A percentile compares a stretch with the other conserved stretches of the same genome.
phyloP scores from a whole-genome alignment of 1,140 invertebrate species.

The Platorchestia sp. region DNA sequence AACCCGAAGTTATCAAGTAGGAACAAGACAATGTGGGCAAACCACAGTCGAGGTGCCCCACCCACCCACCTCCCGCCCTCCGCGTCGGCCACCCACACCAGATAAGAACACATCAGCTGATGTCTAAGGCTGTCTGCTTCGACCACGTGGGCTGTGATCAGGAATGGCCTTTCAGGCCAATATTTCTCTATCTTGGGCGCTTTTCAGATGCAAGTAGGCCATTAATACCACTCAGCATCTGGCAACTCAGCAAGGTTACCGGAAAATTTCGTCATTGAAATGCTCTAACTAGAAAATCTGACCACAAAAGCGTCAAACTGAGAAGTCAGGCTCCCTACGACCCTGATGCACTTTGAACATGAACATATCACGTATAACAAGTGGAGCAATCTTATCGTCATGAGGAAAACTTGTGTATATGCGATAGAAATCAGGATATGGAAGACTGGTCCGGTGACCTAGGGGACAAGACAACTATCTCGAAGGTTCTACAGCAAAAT shows the following conservation, averaged over 20 bases:
- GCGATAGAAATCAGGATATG: background rate
- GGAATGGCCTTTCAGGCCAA: no score
- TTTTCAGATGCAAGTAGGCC: no score
- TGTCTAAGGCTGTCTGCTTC: background rate
- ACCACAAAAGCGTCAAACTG: no score
- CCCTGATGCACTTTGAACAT: background rate
- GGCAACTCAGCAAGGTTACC: no score
- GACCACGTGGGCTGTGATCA: background rate
- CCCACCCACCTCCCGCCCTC: no score
- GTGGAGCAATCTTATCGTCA: background rate
- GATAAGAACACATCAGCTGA: background rate
- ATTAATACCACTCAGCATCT: no score
- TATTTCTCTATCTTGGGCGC: no score
- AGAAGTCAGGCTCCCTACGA: no score
- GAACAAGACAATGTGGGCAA: background rate
- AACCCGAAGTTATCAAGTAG: background rate
- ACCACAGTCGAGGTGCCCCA: background rate
- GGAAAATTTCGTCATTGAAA: no score
- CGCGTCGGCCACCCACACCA: background rate
- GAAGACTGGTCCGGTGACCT: background rate
- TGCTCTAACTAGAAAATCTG: no score
- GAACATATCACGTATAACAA: background rate
- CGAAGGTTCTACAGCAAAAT: background rate
- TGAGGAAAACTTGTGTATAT: background rate
- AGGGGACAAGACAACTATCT: background rate